These are phyloP conservation scores for Neostethus bicornis DNA, from an alignment of 2,797 vertebrate species.

Conservation along the genomic window DNA sequence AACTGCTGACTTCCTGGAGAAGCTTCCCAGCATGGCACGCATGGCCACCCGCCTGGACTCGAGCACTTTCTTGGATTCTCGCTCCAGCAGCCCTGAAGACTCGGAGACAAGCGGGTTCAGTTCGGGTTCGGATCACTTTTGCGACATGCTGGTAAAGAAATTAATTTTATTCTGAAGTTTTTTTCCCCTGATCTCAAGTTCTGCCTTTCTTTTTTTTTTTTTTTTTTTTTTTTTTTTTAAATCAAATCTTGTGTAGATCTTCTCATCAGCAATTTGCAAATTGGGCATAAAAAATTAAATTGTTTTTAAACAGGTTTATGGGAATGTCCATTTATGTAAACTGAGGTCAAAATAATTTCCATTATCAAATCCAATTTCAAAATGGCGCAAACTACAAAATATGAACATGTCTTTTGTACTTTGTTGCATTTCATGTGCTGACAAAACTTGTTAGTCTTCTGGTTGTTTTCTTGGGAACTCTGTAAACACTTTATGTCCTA, in stretches of 20 bases:
- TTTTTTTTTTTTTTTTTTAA: no score
- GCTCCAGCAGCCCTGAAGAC: slow-evolving; percentile 96
- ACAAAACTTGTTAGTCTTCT: not conserved
- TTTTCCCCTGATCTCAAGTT: not conserved
- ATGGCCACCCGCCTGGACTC: slow-evolving; percentile 87
- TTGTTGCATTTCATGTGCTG: no score
- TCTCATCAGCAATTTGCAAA: no score
- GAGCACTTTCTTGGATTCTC: slow-evolving; percentile 90
- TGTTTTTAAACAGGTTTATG: no score
- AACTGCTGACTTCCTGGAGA: slow-evolving; percentile 89
- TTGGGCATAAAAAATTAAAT: no score
- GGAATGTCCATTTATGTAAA: no score
- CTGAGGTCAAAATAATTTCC: no score
- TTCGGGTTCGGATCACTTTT: slow-evolving; percentile 96
- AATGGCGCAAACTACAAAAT: not conserved
- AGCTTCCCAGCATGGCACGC: slow-evolving; percentile 86
- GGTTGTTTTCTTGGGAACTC: not conserved
- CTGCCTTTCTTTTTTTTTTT: no score
- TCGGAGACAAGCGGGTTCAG: slow-evolving; percentile 98
- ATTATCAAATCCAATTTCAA: no score
- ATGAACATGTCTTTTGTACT: no score
- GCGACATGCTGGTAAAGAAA: slow-evolving; percentile 79
- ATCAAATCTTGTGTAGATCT: no score
- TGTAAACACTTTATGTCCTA: no score
- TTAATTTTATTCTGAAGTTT: not conserved